Conservation (phyloP, 2,113 vertebrate species). For the Osmerus mordax region DNA sequence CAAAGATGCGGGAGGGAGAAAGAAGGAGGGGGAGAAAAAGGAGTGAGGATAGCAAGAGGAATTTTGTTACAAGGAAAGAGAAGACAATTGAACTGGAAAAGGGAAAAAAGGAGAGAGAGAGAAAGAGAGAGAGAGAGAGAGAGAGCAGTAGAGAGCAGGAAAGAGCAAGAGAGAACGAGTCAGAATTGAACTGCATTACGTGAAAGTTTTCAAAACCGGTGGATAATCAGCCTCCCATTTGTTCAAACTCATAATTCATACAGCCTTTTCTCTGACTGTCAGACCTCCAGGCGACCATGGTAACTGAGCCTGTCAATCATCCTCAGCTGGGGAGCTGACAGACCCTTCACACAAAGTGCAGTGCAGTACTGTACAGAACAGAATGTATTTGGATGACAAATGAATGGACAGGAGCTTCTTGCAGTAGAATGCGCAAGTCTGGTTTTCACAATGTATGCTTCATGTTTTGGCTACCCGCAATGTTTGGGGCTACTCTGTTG, state of each 20-base stretch:
- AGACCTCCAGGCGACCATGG: too few relatives aligned
- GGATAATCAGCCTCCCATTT: background rate
- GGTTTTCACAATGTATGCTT: too few relatives aligned
- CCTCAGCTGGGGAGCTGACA: too few relatives aligned
- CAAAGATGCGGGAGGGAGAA: background rate
- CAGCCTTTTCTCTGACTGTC: too few relatives aligned
- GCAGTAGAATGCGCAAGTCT: too few relatives aligned
- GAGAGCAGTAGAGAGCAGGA: background rate
- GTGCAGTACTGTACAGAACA: too few relatives aligned
- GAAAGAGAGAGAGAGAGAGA: background rate
- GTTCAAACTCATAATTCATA: background rate
- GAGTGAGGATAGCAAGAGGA: background rate
- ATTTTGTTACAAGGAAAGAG: background rate
- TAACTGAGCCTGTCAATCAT: too few relatives aligned
- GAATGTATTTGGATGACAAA: too few relatives aligned
- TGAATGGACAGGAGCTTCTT: too few relatives aligned
- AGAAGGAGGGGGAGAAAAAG: background rate
- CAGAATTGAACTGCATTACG: background rate
- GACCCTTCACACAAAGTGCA: too few relatives aligned
- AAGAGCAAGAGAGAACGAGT: background rate
- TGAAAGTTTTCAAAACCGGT: background rate
- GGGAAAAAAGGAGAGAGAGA: background rate
- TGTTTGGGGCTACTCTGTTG: too few relatives aligned
- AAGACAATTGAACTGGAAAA: background rate
- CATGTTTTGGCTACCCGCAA: too few relatives aligned